Percentiles rank a stretch among this genome's conserved stretches.
Evolutionary conservation across 2,888 invertebrate genomes (phyloP).

Genomic region (Heliconius ethilla): DNA sequence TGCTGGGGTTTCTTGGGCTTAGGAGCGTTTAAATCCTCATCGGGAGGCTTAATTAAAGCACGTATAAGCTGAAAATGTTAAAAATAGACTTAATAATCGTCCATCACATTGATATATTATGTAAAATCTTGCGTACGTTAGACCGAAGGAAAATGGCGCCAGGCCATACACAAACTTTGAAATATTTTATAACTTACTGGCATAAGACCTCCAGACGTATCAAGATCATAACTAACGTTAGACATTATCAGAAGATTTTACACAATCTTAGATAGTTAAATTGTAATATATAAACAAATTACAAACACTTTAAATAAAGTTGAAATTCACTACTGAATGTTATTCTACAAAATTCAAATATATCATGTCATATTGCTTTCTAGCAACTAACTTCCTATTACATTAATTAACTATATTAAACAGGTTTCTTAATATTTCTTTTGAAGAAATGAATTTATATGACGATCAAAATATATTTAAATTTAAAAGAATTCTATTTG

Average conservation of each 20-base stretch:
- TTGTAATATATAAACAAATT: constrained; percentile 12
- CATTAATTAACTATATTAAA: neutral
- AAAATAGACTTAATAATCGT: constrained; percentile 38
- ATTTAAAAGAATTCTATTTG: constrained; percentile 16
- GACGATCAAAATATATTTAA: neutral
- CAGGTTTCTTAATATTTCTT: neutral
- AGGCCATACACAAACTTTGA: constrained; percentile 42
- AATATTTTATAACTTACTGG: constrained; percentile 84
- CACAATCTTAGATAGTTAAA: neutral
- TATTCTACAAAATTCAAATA: constrained; percentile 11
- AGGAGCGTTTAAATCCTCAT: constrained; percentile 84
- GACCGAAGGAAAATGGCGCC: constrained; percentile 51
- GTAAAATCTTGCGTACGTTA: constrained; percentile 20
- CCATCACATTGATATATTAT: constrained; percentile 23
- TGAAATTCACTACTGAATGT: constrained; percentile 9
- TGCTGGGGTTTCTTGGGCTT: constrained; percentile 86
- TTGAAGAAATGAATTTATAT: neutral
- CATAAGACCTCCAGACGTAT: constrained; percentile 91
- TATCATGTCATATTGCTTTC: neutral
- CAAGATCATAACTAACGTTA: constrained; percentile 87
- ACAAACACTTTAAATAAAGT: constrained; percentile 6
- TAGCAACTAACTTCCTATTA: constrained; percentile 1
- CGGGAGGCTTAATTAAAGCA: constrained; percentile 93
- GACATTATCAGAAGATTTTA: constrained; percentile 57
- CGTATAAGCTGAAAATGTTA: constrained; percentile 88